phyloP scores from a whole-genome alignment of 2,888 invertebrate species.

The Trissonchulus sp. region DNA sequence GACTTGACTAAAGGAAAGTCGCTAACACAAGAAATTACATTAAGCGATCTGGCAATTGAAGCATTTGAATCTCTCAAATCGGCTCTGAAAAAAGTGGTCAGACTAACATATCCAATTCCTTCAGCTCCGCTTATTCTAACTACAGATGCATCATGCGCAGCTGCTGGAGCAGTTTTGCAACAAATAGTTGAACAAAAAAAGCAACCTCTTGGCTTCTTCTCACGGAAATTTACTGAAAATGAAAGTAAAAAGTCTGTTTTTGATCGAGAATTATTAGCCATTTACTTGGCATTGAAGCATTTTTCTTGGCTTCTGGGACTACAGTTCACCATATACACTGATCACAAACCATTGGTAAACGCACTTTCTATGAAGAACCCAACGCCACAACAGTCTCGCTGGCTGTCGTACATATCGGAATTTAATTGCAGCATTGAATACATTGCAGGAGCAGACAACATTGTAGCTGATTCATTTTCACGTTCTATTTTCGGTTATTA shows the following conservation, averaged over 20 bases:
- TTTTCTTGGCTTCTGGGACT: not conserved
- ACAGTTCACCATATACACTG: no score
- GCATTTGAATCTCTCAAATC: no score
- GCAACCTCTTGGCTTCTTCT: no score
- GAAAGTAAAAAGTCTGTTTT: slow-evolving; percentile 23
- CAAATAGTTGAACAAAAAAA: not conserved
- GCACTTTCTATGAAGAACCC: slow-evolving; percentile 16
- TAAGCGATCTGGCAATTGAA: no score
- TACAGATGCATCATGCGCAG: slow-evolving; percentile 18
- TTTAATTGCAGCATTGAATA: not conserved
- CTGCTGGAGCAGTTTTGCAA: slow-evolving; percentile 20
- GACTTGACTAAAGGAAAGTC: slow-evolving; percentile 11
- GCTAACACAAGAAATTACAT: no score
- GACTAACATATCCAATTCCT: slow-evolving; percentile 5
- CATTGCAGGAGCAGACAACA: not conserved
- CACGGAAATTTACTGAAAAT: slow-evolving; percentile 17
- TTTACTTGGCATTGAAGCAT: not conserved
- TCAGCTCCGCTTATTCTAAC: not conserved
- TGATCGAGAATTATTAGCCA: slow-evolving; percentile 17
- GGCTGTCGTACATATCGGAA: slow-evolving; percentile 1
- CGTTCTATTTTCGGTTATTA: not conserved
- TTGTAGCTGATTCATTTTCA: not conserved
- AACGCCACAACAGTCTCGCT: slow-evolving; percentile 21
- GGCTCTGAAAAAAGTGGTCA: not conserved
- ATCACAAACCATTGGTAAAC: not conserved